Base-by-base conservation (phyloP, 2,888 invertebrate species). In the Congeria kusceri region DNA sequence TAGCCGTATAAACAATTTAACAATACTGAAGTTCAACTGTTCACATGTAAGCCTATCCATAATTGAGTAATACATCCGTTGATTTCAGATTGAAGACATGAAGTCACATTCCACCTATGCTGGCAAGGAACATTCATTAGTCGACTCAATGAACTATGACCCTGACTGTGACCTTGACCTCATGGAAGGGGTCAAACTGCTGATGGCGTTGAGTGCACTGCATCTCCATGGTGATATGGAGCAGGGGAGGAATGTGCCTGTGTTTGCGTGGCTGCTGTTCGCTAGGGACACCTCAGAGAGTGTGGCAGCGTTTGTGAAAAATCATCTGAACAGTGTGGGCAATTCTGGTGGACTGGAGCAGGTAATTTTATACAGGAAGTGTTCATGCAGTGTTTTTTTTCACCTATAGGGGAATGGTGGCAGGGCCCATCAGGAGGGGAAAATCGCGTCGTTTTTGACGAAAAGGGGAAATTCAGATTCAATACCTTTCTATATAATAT, bases 261-360 rank as follows among this genome's bases (percentile, higher is more conserved):
- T 93, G 46, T 94, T 94, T 89, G 93, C 91, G 7, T 91, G 93
- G 88, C 89, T 93, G 64, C 87, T 94, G 87, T 94, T 94, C 87
- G 93, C 94, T 2, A 85, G 94, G 29, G 94, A 94, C 71, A 91
- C 93, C 1, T 94, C 94, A 2, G 81, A 86, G 47, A 88, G 76
- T 49, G 92, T 93, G 4, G 85, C 85, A 58, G 88, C 89, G 61
- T 92, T 94, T 66, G 87, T 94, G 76, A 86, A 85, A 59, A 94
- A 94, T 77, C 94, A 94, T 87, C 89, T 94, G 61, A 93, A 93
- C 71, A 75, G 86, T 59, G 92, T 94, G 23, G 94, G 94, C 5
- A 92, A 94, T 80, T 87, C 92, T 13, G 92, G 89, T 53, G 93
- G 94, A 3, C 81, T 94, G 20, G 94, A 94, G 85, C 93, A 94